Percentiles rank a stretch among this genome's conserved stretches.
phyloP scores from a whole-genome alignment of 2,888 invertebrate genomes.

The Meloe dianella region DNA sequence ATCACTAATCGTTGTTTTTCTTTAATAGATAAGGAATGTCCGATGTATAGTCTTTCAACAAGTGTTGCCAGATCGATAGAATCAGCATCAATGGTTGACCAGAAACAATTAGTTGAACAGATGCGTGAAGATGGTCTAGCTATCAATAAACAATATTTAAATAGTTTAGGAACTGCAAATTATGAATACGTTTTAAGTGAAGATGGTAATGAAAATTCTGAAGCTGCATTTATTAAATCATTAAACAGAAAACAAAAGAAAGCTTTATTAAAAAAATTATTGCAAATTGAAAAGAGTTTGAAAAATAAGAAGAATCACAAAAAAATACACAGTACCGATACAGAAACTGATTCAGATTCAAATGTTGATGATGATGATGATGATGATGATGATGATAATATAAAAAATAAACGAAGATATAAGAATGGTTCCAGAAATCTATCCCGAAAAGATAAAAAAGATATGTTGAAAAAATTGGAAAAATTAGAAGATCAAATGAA shows the following conservation, averaged over 20 bases:
- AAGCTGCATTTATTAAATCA: constrained; percentile 81
- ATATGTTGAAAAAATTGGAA: constrained; percentile 39
- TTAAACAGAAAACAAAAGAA: constrained; percentile 88
- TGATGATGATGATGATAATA: constrained; percentile 21
- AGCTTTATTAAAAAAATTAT: constrained; percentile 79
- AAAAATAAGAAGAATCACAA: constrained; percentile 12
- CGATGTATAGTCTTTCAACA: constrained; percentile 86
- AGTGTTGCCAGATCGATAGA: constrained; percentile 79
- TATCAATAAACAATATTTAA: constrained; percentile 79
- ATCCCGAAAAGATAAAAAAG: constrained; percentile 18
- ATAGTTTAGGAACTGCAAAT: constrained; percentile 58
- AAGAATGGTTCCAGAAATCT: constrained; percentile 12
- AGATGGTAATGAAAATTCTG: constrained; percentile 65
- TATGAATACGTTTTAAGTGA: constrained; percentile 68
- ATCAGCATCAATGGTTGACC: constrained; percentile 68
- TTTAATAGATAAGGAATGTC: constrained; percentile 97
- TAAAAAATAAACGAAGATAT: constrained; percentile 14
- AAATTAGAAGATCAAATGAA: constrained; percentile 40
- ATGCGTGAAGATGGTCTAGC: constrained; percentile 92
- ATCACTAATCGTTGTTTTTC: no score
- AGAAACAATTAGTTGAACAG: constrained; percentile 80
- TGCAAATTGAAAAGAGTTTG: constrained; percentile 23
- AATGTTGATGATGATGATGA: constrained; percentile 29
- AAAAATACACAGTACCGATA: constrained; percentile 32
- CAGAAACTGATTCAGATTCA: constrained; percentile 21